These are phyloP conservation scores for Vireo altiloquus DNA, from an alignment of 2,113 vertebrate genomes.

Conservation along the genomic window DNA sequence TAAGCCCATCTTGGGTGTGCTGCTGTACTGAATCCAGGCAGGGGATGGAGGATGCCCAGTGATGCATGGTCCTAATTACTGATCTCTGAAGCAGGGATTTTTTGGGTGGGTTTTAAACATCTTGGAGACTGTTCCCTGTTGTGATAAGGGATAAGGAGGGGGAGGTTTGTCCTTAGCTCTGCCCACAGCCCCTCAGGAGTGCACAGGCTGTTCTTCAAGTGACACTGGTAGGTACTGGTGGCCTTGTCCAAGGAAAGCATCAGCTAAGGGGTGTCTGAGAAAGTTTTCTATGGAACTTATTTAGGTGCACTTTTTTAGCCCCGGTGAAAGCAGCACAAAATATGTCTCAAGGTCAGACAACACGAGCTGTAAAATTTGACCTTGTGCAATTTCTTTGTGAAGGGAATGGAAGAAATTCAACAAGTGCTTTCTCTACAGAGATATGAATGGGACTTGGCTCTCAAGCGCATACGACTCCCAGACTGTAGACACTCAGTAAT, in stretches of 20 bases:
- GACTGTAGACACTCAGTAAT: rapidly evolving
- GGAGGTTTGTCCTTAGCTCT: neutral
- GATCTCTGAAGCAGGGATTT: neutral
- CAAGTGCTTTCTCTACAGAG: neutral
- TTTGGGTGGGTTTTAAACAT: neutral
- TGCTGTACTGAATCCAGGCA: neutral
- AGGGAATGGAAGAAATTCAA: neutral
- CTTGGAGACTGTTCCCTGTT: no score
- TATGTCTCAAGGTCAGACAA: neutral
- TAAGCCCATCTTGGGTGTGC: neutral
- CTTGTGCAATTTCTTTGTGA: neutral
- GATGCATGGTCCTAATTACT: neutral
- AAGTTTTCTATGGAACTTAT: neutral
- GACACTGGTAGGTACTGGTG: neutral
- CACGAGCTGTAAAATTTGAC: neutral
- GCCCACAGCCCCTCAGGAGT: neutral
- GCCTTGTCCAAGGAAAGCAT: neutral
- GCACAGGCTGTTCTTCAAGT: neutral
- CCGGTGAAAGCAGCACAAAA: neutral
- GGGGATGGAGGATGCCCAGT: neutral
- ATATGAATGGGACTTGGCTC: neutral
- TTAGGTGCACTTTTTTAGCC: neutral
- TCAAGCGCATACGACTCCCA: neutral
- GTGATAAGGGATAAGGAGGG: neutral
- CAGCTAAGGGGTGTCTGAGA: rapidly evolving